Percentiles rank a stretch among this genome's conserved stretches.
Evolutionary conservation across 2,888 invertebrate genomes (phyloP).

Genomic region (Ormyrus nitidulus): DNA sequence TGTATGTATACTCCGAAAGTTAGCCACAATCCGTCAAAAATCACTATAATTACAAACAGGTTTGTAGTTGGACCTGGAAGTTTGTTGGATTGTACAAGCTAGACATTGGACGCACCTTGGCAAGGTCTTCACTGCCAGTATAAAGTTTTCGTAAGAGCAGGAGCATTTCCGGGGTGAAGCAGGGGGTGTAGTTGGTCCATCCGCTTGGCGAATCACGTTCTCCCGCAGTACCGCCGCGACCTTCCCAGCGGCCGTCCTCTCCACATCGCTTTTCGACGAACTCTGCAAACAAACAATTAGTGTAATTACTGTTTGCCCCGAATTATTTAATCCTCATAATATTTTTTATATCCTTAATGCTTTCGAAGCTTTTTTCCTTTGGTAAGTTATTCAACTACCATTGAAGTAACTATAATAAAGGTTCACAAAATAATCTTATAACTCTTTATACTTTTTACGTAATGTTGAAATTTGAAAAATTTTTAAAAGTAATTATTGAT

Average conservation of each 20-base stretch:
- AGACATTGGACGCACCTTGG: slow-evolving; percentile 32
- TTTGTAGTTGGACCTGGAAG: no score
- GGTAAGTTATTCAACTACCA: no score
- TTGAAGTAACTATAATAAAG: no score
- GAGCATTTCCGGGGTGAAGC: slow-evolving; percentile 84
- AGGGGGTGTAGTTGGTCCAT: slow-evolving; percentile 91
- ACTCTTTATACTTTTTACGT: no score
- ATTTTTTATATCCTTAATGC: not conserved
- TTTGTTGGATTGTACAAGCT: no score
- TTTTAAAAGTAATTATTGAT: no score
- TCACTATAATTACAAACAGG: no score
- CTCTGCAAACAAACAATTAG: slow-evolving; percentile 76
- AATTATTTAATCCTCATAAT: not conserved
- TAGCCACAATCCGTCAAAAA: no score
- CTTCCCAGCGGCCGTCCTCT: slow-evolving; percentile 83
- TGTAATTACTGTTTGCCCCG: not conserved
- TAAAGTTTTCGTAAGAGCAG: slow-evolving; percentile 81
- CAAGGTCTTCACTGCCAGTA: slow-evolving; percentile 74
- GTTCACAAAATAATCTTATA: no score
- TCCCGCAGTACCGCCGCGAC: slow-evolving; percentile 74
- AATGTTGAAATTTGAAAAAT: no score
- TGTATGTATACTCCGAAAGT: no score
- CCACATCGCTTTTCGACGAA: slow-evolving; percentile 84
- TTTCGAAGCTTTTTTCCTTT: not conserved
- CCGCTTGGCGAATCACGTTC: slow-evolving; percentile 76